Conservation (phyloP, 2,888 invertebrate genomes). For the Trachelus stipa region DNA sequence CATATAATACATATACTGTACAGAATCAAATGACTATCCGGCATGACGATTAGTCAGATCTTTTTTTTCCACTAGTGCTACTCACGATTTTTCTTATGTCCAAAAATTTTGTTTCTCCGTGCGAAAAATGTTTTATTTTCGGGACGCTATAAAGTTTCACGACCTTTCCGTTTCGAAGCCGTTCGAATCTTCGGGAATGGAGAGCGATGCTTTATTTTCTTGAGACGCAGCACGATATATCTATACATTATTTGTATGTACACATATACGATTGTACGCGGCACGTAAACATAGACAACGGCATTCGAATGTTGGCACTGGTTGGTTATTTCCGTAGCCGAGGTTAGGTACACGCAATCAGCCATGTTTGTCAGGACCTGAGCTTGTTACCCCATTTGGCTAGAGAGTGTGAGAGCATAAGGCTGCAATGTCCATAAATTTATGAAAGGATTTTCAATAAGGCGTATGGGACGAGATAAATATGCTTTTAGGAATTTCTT, state of each 20-base stretch:
- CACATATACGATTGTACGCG: background rate
- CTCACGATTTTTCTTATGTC: background rate
- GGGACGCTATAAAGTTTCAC: background rate
- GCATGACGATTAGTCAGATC: background rate
- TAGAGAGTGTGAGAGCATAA: conserved; percentile 23
- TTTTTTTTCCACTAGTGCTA: background rate
- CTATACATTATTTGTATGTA: background rate
- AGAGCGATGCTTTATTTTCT: background rate
- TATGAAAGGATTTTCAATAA: conserved; percentile 26
- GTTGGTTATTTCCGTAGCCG: conserved; percentile 38
- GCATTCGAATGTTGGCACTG: conserved; percentile 8
- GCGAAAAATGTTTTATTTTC: background rate
- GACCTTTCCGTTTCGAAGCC: background rate
- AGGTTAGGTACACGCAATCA: conserved; percentile 51
- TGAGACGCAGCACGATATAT: background rate
- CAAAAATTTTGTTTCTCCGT: background rate
- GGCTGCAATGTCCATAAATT: conserved; percentile 31
- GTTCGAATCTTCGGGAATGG: background rate
- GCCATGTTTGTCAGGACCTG: conserved; percentile 48
- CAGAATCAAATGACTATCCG: background rate
- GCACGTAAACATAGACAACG: background rate
- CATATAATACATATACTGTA: background rate
- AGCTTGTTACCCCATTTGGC: conserved; percentile 51
- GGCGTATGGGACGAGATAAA: background rate
- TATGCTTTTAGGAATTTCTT: background rate